Evolutionary conservation across 2,113 vertebrate genomes (phyloP).

Genomic region (Engystomops pustulosus): DNA sequence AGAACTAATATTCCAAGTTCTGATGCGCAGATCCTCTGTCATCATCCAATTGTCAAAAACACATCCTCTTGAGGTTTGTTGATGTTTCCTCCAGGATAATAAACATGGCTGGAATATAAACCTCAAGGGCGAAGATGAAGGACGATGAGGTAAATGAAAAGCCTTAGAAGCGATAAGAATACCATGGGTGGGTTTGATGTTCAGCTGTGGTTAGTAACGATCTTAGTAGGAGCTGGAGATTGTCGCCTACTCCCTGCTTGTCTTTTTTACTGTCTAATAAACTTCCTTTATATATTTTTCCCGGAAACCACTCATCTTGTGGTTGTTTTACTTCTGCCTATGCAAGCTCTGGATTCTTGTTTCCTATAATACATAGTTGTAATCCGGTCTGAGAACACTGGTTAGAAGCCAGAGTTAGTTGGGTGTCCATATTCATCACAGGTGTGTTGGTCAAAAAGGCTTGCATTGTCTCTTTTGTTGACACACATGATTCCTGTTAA

Average conservation of each 20-base stretch:
- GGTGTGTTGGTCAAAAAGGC: background rate
- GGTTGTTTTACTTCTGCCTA: conserved; percentile 12
- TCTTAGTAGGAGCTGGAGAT: conserved; percentile 20
- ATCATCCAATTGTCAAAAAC: conserved; percentile 25
- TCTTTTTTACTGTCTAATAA: conserved; percentile 29
- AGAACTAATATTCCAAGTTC: conserved; percentile 28
- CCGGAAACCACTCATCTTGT: background rate
- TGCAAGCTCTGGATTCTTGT: background rate
- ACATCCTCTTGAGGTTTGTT: conserved; percentile 47
- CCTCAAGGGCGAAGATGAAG: conserved; percentile 17
- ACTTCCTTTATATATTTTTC: conserved; percentile 12
- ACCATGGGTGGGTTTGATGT: conserved; percentile 9
- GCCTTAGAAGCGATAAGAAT: conserved; percentile 1
- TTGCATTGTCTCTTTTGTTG: background rate
- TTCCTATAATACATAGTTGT: background rate
- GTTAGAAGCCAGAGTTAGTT: background rate
- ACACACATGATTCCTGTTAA: background rate
- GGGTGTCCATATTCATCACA: background rate
- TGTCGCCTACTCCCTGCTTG: conserved; percentile 17
- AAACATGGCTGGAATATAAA: conserved; percentile 40
- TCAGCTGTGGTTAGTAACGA: conserved; percentile 35
- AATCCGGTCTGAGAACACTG: background rate
- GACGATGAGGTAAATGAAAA: conserved; percentile 8
- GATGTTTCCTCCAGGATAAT: conserved; percentile 3
- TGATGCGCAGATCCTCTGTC: background rate